Evolutionary conservation across 2,113 vertebrate species (phyloP), one percentile per base, ranked within the genome.

Genomic region (Oenanthe oenanthe): DNA sequence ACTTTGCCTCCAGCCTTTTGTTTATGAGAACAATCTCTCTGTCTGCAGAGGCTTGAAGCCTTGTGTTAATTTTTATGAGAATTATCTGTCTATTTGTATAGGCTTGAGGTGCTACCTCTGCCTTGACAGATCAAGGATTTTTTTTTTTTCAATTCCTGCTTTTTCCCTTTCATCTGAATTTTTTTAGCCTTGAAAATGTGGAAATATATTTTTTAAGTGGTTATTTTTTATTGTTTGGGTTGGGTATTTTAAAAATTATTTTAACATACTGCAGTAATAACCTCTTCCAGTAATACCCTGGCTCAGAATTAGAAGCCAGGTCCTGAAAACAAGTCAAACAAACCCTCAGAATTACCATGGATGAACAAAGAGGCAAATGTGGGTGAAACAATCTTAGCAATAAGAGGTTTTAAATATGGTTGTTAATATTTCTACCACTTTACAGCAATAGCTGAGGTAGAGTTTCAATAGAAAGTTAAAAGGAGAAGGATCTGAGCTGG

Each of bases 11-110:
- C 73, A 73, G 88, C 90, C 75, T 85, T 94, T 71, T 93, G 90
- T 89, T 82, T 66, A 34, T 89, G 84, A 89, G 88, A 85, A 58
- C 86, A 76, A 45, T 45, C 74, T 85, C 68, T 25, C 80, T 88
- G 80, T 92, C 85, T 95, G 93, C 31, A 82, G 91, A 92, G 86
- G 80, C 86, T 96, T 82, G 89, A 95, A 95, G 74, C 65, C 61
- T 72, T 50, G 22, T 85, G 74, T 61, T 95, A 65, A 76, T 87
- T 93, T 87, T 91, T 78, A 63, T 68, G 87, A 82, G 61, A 92
- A 72, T 91, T 84, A 82, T 38, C 85, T 76, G 57, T 57, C 74
- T 77, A 18, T 94, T 81, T 89, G 51, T 76, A 57, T 42, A 79
- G 80, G 47, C 74, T 95, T 92, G 73, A 92, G 84, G 48, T 77